phyloP scores from a whole-genome alignment of 2,888 invertebrate genomes.

The Apotomis capreana region DNA sequence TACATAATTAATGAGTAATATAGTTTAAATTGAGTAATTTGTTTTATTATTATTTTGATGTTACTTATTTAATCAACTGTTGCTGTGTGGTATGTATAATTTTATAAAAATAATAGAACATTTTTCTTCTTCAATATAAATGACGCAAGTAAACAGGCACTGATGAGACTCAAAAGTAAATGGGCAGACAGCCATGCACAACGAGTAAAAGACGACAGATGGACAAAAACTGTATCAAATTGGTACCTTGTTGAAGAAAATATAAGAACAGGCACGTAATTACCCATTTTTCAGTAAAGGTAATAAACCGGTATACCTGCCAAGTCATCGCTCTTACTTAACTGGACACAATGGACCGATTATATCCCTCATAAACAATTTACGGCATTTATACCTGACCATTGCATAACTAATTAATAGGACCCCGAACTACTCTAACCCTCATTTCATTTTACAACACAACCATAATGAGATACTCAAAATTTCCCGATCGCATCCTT shows the following conservation, averaged over 20 bases:
- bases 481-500: not conserved
- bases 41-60: not conserved
- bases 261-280: not conserved
- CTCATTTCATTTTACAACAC: slow-evolving; percentile 1
- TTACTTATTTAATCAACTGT: too few relatives aligned
- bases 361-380: slow-evolving; percentile 31
- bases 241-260: too few relatives aligned
- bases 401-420: slow-evolving; percentile 5
- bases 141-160: too few relatives aligned
- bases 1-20: slow-evolving; percentile 28
- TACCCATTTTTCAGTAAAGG: not conserved
- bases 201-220: too few relatives aligned
- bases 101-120: too few relatives aligned
- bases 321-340: slow-evolving; percentile 3
- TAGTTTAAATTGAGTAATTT: slow-evolving; percentile 1
- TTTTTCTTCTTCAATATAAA: too few relatives aligned
- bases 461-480: slow-evolving; percentile 12
- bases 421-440: not conserved
- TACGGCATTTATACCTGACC: slow-evolving; percentile 18
- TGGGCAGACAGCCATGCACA: too few relatives aligned
- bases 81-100: too few relatives aligned
- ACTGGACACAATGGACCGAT: slow-evolving; percentile 14
- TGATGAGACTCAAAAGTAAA: too few relatives aligned
- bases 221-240: too few relatives aligned
- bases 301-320: slow-evolving; percentile 6